Evolutionary conservation across 2,888 invertebrate species (phyloP).

Genomic region (Cryptocephalus primarius): DNA sequence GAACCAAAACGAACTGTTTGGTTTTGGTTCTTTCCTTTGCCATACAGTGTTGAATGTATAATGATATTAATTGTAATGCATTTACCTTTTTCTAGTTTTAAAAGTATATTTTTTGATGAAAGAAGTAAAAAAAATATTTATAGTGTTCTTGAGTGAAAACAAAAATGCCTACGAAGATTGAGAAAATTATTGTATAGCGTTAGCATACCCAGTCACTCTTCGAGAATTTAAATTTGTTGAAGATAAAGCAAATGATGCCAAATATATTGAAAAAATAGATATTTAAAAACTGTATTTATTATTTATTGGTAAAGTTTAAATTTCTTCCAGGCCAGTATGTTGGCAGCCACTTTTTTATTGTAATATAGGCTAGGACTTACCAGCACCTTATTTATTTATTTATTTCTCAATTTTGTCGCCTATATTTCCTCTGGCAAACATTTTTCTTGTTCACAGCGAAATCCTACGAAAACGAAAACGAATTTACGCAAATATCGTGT

Average conservation of each 20-base stretch:
- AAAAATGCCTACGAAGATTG: conserved; percentile 27
- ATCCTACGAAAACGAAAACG: conserved; percentile 4
- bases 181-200: conserved; percentile 33
- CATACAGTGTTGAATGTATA: conserved; percentile 19
- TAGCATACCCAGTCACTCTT: conserved; percentile 28
- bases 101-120: conserved; percentile 35
- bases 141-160: conserved; percentile 25
- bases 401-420: conserved; percentile 6
- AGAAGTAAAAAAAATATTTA: conserved; percentile 30
- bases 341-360: conserved; percentile 23
- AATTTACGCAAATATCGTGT: conserved; percentile 9
- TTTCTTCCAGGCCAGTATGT: conserved; percentile 21
- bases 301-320: conserved; percentile 14
- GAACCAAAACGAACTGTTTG: no score
- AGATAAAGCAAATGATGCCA: conserved; percentile 33
- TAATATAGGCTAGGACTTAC: conserved; percentile 20
- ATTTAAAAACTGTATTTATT: conserved; percentile 20
- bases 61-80: conserved; percentile 23
- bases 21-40: conserved; percentile 8
- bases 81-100: conserved; percentile 31
- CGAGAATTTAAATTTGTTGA: conserved; percentile 30
- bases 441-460: conserved; percentile 4
- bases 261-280: conserved; percentile 29
- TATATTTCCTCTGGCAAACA: conserved; percentile 3
- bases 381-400: conserved; percentile 18